These are phyloP conservation scores for Chorisops tibialis DNA, from an alignment of 2,888 invertebrate genomes.

Conservation along the genomic window DNA sequence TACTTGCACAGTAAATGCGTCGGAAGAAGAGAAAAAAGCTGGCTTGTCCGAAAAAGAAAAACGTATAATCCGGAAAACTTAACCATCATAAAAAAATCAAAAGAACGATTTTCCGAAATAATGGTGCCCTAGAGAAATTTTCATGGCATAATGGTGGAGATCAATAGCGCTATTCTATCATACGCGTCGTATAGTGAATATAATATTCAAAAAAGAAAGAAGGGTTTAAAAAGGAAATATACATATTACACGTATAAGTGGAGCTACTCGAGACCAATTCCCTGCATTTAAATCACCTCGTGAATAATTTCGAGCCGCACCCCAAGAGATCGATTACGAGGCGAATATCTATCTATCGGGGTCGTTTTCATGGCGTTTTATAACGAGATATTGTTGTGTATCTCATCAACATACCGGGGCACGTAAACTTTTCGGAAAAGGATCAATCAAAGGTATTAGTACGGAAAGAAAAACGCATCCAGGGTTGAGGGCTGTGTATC, in stretches of 20 bases:
- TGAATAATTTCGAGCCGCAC: neutral
- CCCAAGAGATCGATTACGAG: slow-evolving; percentile 19
- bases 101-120: slow-evolving; percentile 20
- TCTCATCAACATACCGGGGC: slow-evolving; percentile 29
- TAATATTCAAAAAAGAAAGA: slow-evolving; percentile 11
- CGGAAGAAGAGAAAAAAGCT: slow-evolving; percentile 9
- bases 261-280: slow-evolving; percentile 7
- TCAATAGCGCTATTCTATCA: slow-evolving; percentile 3
- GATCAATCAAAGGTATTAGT: slow-evolving; percentile 30
- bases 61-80: slow-evolving; percentile 14
- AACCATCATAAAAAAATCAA: slow-evolving; percentile 10
- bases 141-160: slow-evolving; percentile 6
- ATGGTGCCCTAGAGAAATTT: slow-evolving; percentile 20
- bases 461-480: slow-evolving; percentile 15
- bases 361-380: slow-evolving; percentile 23
- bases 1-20: slow-evolving; percentile 19
- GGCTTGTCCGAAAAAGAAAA: slow-evolving; percentile 11
- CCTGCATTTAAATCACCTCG: slow-evolving; percentile 19
- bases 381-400: slow-evolving; percentile 25
- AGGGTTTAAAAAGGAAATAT: neutral
- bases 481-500: slow-evolving; percentile 10
- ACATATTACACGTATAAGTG: neutral
- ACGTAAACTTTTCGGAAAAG: slow-evolving; percentile 26
- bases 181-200: neutral
- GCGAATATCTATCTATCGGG: slow-evolving; percentile 5